A percentile compares a stretch with the other conserved stretches of the same genome.
Evolutionary conservation across 2,113 vertebrate species (phyloP).

Genomic region (Pseudonaja textilis): DNA sequence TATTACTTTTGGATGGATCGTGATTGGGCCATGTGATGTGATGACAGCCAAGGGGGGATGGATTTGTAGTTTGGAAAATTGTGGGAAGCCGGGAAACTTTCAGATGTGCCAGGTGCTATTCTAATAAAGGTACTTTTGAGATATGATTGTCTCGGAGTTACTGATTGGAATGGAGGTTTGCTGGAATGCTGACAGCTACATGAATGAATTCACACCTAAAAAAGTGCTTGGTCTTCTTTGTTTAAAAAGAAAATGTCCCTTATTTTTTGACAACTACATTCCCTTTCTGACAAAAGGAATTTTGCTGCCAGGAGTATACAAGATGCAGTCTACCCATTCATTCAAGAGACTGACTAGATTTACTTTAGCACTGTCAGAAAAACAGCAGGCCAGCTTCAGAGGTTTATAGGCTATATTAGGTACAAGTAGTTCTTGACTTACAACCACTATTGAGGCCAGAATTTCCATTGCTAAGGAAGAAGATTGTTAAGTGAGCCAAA

Average conservation of each 20-base stretch:
- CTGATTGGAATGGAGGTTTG: too few species aligned
- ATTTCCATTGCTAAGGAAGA: not conserved
- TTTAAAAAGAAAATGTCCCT: not conserved
- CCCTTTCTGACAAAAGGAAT: not conserved
- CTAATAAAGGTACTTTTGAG: too few species aligned
- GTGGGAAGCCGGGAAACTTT: too few species aligned
- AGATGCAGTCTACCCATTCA: not conserved
- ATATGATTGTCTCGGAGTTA: too few species aligned
- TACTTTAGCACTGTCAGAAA: not conserved
- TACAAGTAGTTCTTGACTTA: not conserved
- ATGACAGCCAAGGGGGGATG: too few species aligned
- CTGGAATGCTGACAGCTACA: not conserved
- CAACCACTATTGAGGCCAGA: not conserved
- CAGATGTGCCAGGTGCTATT: too few species aligned
- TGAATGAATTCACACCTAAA: not conserved
- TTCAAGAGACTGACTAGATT: not conserved
- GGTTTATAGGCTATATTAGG: not conserved
- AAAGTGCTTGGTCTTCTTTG: not conserved
- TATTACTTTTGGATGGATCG: too few species aligned
- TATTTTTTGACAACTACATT: not conserved
- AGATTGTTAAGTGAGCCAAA: not conserved
- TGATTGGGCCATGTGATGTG: too few species aligned
- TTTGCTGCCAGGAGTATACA: not conserved
- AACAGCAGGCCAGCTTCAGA: not conserved
- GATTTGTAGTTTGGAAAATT: too few species aligned